Conservation (phyloP, 1,140 invertebrate species). For the Euwallacea fornicatus region DNA sequence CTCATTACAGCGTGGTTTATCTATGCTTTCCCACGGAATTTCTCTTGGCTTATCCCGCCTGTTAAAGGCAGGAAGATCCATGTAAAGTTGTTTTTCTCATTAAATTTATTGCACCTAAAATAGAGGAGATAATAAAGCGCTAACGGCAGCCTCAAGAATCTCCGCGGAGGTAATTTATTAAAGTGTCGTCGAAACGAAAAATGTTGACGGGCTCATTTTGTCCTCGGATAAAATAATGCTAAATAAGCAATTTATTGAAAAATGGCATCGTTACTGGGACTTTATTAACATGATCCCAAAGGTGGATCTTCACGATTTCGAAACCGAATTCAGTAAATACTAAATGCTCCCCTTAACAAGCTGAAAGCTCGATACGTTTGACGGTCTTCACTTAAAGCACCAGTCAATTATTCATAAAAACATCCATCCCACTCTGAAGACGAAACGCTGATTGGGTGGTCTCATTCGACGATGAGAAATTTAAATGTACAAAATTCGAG, state of each 20-base stretch:
- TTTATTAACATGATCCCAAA: slow-evolving; percentile 14
- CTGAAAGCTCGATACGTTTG: slow-evolving; percentile 20
- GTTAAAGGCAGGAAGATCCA: slow-evolving; percentile 16
- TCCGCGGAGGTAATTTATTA: slow-evolving; percentile 25
- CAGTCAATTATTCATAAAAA: slow-evolving; percentile 17
- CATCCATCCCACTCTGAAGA: slow-evolving; percentile 10
- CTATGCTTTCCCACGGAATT: slow-evolving; percentile 1
- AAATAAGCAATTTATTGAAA: slow-evolving; percentile 31
- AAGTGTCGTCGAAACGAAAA: slow-evolving; percentile 29
- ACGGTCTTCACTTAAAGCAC: slow-evolving; percentile 8
- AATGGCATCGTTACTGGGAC: slow-evolving; percentile 18
- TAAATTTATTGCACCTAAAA: slow-evolving; percentile 32
- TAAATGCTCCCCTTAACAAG: background rate
- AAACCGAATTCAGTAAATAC: slow-evolving; percentile 6
- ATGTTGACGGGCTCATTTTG: slow-evolving; percentile 27
- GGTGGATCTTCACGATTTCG: background rate
- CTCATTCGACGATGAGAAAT: slow-evolving; percentile 19
- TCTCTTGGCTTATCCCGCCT: slow-evolving; percentile 11
- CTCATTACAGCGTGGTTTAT: background rate
- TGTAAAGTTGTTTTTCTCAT: slow-evolving; percentile 31
- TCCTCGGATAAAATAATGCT: slow-evolving; percentile 21
- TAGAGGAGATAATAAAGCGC: slow-evolving; percentile 29
- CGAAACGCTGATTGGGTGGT: slow-evolving; percentile 7
- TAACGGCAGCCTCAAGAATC: slow-evolving; percentile 30
- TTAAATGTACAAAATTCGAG: slow-evolving; percentile 7